Percentiles rank a stretch among this genome's conserved stretches.
phyloP scores from a whole-genome alignment of 2,113 vertebrate genomes.

The Emydocephalus ijimae region DNA sequence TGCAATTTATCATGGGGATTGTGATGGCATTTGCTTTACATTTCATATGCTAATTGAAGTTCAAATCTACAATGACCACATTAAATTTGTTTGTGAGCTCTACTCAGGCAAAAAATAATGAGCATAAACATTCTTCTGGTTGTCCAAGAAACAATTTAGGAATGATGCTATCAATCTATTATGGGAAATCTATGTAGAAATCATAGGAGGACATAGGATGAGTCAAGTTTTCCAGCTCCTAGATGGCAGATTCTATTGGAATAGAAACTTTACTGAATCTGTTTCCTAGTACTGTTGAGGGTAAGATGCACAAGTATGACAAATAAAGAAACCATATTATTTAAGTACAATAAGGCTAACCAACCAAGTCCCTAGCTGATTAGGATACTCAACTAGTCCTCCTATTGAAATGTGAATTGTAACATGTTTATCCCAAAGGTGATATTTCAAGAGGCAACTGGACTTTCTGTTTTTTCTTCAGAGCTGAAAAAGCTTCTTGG shows the following conservation, averaged over 20 bases:
- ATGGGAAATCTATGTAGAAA: neutral
- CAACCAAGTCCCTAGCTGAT: neutral
- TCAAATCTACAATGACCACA: neutral
- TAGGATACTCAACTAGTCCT: neutral
- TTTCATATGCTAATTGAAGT: neutral
- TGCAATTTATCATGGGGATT: neutral
- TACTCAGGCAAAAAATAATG: neutral
- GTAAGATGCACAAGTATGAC: neutral
- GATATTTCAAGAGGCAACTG: no score
- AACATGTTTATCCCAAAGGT: no score
- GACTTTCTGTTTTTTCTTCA: no score
- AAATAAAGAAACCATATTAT: neutral
- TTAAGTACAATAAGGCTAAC: neutral
- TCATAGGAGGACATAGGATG: neutral
- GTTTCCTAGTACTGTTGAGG: neutral
- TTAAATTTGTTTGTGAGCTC: neutral
- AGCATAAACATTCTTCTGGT: neutral
- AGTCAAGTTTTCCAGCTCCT: neutral
- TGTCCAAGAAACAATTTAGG: neutral
- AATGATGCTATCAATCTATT: neutral
- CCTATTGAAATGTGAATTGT: no score
- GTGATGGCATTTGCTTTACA: neutral
- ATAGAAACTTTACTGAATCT: neutral
- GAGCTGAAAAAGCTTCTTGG: no score
- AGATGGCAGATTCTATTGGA: neutral